Conservation (phyloP, 2,888 invertebrate genomes). For the Thelaira solivaga region DNA sequence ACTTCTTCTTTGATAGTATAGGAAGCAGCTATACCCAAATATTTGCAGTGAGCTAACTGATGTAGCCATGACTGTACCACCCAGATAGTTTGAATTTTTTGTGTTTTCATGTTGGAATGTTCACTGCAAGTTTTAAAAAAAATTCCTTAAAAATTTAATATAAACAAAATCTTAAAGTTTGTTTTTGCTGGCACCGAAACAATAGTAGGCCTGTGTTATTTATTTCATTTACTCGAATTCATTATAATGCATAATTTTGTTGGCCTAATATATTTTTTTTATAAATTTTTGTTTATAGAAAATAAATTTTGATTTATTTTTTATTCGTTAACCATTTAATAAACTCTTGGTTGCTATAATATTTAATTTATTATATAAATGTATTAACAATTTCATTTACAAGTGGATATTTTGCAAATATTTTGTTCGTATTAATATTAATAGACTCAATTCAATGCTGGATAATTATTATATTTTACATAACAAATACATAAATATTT, state of each 20-base stretch:
- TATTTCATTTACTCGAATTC: neutral
- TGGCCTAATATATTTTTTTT: neutral
- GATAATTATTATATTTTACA: conserved; percentile 17
- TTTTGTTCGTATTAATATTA: conserved; percentile 16
- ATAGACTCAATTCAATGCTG: conserved; percentile 8
- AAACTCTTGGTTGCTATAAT: conserved; percentile 51
- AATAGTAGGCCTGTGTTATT: too few species aligned
- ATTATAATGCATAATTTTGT: neutral
- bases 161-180: too few species aligned
- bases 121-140: too few species aligned
- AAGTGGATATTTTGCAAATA: neutral
- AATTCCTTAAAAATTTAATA: too few species aligned
- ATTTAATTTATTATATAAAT: conserved; percentile 50
- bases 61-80: too few species aligned
- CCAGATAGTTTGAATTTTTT: too few species aligned
- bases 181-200: too few species aligned
- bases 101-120: too few species aligned
- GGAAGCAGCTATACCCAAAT: too few species aligned
- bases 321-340: conserved; percentile 50
- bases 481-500: neutral
- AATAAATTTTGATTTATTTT: conserved; percentile 52
- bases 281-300: conserved; percentile 7
- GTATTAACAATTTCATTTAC: neutral
- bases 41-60: too few species aligned
- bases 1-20: too few species aligned